These are phyloP conservation scores for Ranitomeya variabilis DNA, from an alignment of 2,113 vertebrate species.

Conservation along the genomic window DNA sequence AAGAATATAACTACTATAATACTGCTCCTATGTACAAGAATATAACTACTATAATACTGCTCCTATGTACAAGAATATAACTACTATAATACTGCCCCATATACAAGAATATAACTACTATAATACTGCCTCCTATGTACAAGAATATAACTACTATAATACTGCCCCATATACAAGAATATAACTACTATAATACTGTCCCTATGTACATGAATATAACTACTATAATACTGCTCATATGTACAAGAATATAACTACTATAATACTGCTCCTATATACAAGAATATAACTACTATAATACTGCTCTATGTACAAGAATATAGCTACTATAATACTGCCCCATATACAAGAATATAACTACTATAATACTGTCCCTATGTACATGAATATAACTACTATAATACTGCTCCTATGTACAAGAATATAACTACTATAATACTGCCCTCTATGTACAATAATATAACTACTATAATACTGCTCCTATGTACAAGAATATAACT, in stretches of 20 bases:
- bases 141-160: slow-evolving; percentile 15
- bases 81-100: slow-evolving; percentile 11
- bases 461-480: not conserved
- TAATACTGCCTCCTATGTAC: slow-evolving; percentile 6
- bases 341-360: not conserved
- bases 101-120: slow-evolving; percentile 16
- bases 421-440: too few relatives aligned
- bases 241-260: slow-evolving; percentile 13
- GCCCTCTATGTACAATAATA: too few relatives aligned
- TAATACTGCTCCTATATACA: slow-evolving; percentile 5
- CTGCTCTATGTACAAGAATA: not conserved
- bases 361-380: too few relatives aligned
- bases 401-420: too few relatives aligned
- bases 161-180: slow-evolving; percentile 1
- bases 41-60: slow-evolving; percentile 5
- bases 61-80: slow-evolving; percentile 7
- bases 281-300: slow-evolving; percentile 14
- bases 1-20: not conserved
- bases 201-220: slow-evolving; percentile 7
- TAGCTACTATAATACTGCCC: not conserved
- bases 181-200: slow-evolving; percentile 12
- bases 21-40: too few relatives aligned
- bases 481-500: slow-evolving; percentile 7
- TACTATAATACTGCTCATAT: slow-evolving; percentile 5
- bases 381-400: too few relatives aligned